Percentiles rank a stretch among this genome's conserved stretches.
These are phyloP conservation scores for Bos taurus DNA, from an alignment of 2,113 vertebrate genomes.

Conservation along the genomic window DNA sequence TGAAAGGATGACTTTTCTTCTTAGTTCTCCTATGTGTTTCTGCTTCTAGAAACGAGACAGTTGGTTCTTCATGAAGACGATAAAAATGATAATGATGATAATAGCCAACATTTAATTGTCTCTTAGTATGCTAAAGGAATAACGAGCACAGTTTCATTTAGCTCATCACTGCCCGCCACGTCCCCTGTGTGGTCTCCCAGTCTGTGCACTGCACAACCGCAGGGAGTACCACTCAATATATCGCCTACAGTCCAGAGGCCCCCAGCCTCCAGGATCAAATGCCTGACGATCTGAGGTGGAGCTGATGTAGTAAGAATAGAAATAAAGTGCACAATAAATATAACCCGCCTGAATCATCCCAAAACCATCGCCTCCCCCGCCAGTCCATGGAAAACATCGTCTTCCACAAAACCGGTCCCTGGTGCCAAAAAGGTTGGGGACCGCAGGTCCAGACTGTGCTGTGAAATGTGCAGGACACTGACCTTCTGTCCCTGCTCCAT, in stretches of 20 bases:
- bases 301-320: background rate
- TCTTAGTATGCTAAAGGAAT: background rate
- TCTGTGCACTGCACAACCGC: background rate
- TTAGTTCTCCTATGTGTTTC: background rate
- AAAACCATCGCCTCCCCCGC: fast-evolving
- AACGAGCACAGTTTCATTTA: background rate
- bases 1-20: background rate
- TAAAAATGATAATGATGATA: background rate
- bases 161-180: background rate
- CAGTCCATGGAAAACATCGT: background rate
- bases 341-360: background rate
- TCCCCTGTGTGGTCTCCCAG: background rate
- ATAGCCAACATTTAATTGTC: background rate
- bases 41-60: constrained; percentile 2
- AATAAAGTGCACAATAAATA: background rate
- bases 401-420: background rate
- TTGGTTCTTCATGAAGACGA: background rate
- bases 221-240: background rate
- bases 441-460: background rate
- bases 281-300: background rate
- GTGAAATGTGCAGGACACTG: background rate
- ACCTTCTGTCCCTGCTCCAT: background rate
- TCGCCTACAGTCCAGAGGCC: background rate
- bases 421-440: background rate
- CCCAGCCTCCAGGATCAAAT: background rate